Percentiles rank a stretch among this genome's conserved stretches.
Evolutionary conservation across 2,888 invertebrate species (phyloP).

Genomic region (Bhutanitis thaidina): DNA sequence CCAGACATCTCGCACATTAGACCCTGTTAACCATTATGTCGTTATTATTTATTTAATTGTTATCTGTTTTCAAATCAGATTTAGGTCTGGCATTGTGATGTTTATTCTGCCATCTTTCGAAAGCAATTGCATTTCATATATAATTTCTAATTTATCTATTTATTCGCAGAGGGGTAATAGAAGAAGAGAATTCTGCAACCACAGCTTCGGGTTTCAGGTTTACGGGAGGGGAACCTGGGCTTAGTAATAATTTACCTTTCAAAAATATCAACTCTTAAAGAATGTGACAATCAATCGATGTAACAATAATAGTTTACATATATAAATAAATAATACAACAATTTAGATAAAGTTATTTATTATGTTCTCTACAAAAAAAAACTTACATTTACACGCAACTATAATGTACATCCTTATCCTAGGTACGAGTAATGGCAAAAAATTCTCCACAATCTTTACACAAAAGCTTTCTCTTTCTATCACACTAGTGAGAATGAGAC

Average conservation of each 20-base stretch:
- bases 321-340: conserved; percentile 17
- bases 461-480: conserved; percentile 42
- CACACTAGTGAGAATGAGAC: conserved; percentile 55
- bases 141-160: too few relatives aligned
- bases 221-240: conserved; percentile 35
- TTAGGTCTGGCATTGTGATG: too few relatives aligned
- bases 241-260: conserved; percentile 38
- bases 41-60: too few relatives aligned
- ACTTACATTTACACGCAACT: conserved; percentile 73
- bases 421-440: conserved; percentile 77
- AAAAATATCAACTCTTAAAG: conserved; percentile 55
- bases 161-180: conserved; percentile 53
- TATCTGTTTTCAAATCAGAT: too few relatives aligned
- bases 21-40: too few relatives aligned
- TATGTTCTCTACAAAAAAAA: conserved; percentile 65
- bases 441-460: conserved; percentile 57
- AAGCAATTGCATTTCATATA: too few relatives aligned
- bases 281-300: background rate
- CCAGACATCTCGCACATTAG: too few relatives aligned
- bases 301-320: background rate
- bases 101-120: too few relatives aligned
- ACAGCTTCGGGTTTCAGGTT: conserved; percentile 43
- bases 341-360: conserved; percentile 48
- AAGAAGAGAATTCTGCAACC: conserved; percentile 51
- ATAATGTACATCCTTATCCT: conserved; percentile 77